Conservation (phyloP, 2,113 vertebrate genomes). For the Anoplopoma fimbria region DNA sequence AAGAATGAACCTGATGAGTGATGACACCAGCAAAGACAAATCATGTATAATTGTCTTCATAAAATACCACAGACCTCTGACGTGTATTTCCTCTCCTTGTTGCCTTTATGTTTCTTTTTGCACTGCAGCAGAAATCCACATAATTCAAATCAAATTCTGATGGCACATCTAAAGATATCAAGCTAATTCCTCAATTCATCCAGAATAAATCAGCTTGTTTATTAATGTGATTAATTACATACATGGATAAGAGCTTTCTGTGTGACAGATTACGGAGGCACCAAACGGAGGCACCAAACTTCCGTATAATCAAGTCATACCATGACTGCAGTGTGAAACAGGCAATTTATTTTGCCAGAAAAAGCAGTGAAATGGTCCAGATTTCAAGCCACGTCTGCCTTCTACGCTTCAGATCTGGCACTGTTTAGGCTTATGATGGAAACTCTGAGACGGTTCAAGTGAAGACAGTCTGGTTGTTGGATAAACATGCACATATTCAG, state of each 20-base stretch:
- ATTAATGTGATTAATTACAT: conserved; percentile 25
- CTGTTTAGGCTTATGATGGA: neutral
- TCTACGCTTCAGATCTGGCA: conserved; percentile 31
- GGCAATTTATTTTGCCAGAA: conserved; percentile 23
- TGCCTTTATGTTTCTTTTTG: neutral
- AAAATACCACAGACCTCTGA: neutral
- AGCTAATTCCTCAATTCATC: neutral
- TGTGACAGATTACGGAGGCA: neutral
- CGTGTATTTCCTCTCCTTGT: neutral
- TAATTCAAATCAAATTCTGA: neutral
- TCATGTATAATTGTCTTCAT: neutral
- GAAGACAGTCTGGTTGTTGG: conserved; percentile 31
- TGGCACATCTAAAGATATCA: neutral
- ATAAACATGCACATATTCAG: conserved; percentile 35
- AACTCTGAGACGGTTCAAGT: conserved; percentile 41
- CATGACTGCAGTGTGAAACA: conserved; percentile 3
- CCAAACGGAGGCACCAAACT: neutral
- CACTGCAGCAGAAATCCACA: neutral
- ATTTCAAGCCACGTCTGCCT: conserved; percentile 31
- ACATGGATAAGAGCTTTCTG: conserved; percentile 1
- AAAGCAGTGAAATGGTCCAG: conserved; percentile 18
- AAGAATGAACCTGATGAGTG: neutral
- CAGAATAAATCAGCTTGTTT: conserved; percentile 1
- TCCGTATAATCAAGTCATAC: conserved; percentile 17
- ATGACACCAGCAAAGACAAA: neutral